Conservation (phyloP, 1,140 invertebrate species). For the Dinoponera quadriceps region DNA sequence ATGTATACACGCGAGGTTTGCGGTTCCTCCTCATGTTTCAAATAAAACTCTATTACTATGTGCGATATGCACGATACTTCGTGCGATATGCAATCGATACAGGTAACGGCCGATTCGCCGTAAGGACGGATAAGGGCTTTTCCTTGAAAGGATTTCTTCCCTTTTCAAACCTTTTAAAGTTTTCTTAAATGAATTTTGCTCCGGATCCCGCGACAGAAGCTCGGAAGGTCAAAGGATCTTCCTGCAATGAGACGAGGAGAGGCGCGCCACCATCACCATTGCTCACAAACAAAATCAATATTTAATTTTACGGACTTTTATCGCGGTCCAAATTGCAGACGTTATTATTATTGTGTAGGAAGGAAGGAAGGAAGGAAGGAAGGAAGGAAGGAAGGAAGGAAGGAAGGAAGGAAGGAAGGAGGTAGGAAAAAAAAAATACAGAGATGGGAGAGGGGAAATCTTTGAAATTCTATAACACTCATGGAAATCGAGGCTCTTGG, state of each 20-base stretch:
- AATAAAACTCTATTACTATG: neutral
- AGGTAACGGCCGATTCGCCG: slow-evolving; percentile 35
- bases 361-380: slow-evolving; percentile 22
- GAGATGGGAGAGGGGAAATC: slow-evolving; percentile 56
- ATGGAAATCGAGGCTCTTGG: slow-evolving; percentile 25
- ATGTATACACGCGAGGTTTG: neutral
- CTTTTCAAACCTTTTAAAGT: slow-evolving; percentile 55
- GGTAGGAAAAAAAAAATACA: neutral
- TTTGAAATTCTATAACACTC: slow-evolving; percentile 68
- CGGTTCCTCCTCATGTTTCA: neutral
- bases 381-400: slow-evolving; percentile 27
- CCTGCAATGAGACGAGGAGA: neutral
- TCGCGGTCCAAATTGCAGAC: slow-evolving; percentile 47
- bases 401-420: slow-evolving; percentile 2
- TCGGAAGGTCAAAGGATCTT: slow-evolving; percentile 13
- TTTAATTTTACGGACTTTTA: slow-evolving; percentile 73
- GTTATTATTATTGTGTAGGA: slow-evolving; percentile 20
- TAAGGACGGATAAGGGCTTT: neutral
- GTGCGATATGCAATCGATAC: neutral
- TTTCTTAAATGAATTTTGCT: slow-evolving; percentile 66
- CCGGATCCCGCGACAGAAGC: slow-evolving; percentile 65
- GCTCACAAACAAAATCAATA: slow-evolving; percentile 70
- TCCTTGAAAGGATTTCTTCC: neutral
- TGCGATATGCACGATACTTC: neutral
- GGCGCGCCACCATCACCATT: neutral